Percentiles rank a stretch among this genome's conserved stretches.
Evolutionary conservation across 2,888 invertebrate species (phyloP).

Genomic region (Eristalis arbustorum): DNA sequence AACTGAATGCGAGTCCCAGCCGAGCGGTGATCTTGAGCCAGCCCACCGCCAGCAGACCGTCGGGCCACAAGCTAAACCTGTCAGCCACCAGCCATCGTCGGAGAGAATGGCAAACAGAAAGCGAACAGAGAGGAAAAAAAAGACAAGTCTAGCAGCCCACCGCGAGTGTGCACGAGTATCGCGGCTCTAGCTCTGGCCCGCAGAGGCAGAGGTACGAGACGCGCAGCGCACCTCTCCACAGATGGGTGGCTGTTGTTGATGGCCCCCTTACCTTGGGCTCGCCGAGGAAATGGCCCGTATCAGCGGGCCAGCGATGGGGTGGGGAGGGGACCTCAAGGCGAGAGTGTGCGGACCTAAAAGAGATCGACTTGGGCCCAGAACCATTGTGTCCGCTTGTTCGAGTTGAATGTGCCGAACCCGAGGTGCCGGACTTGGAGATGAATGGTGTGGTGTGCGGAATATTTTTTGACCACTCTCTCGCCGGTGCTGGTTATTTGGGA

Average conservation of each 20-base stretch:
- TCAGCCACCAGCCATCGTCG: conserved; percentile 32
- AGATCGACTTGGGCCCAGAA: too few relatives aligned
- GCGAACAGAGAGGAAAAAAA: background rate
- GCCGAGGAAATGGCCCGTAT: conserved; percentile 38
- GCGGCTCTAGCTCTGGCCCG: background rate
- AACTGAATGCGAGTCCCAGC: conserved; percentile 64
- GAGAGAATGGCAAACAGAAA: background rate
- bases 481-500: background rate
- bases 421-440: background rate
- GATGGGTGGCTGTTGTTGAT: conserved; percentile 26
- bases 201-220: background rate
- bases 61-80: conserved; percentile 57
- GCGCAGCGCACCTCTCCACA: background rate
- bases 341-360: too few relatives aligned
- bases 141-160: conserved; percentile 19
- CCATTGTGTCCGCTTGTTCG: background rate
- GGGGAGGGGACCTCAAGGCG: background rate
- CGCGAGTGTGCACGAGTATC: background rate
- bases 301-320: conserved; percentile 5
- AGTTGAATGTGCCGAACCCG: background rate
- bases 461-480: background rate
- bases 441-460: background rate
- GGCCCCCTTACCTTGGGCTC: background rate
- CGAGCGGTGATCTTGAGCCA: conserved; percentile 64
- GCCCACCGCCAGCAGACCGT: conserved; percentile 16